Percentiles rank a stretch among this genome's conserved stretches.
Evolutionary conservation across 2,888 invertebrate species (phyloP).

Genomic region (Lasioglossum morio): DNA sequence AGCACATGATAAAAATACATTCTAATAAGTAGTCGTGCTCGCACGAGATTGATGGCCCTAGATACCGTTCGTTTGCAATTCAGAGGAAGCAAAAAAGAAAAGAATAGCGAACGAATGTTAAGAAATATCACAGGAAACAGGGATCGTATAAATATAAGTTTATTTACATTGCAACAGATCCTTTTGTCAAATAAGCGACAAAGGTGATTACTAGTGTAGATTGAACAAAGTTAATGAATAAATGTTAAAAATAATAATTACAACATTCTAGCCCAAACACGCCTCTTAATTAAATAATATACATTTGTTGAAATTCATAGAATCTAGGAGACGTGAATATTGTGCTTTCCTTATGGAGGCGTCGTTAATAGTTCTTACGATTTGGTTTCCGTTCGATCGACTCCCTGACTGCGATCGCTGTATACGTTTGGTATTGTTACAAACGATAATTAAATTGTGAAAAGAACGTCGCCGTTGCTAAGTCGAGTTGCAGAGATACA

Average conservation of each 20-base stretch:
- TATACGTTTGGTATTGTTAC: slow-evolving; percentile 62
- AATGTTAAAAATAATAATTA: slow-evolving; percentile 82
- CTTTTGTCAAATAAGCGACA: slow-evolving; percentile 79
- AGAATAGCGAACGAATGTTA: not conserved
- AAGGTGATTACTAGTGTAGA: slow-evolving; percentile 80
- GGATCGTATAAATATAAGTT: slow-evolving; percentile 84
- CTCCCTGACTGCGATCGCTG: slow-evolving; percentile 54
- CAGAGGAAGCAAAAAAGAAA: not conserved
- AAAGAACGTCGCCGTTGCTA: slow-evolving; percentile 62
- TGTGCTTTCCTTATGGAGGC: slow-evolving; percentile 64
- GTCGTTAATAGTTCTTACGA: slow-evolving; percentile 58
- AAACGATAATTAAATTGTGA: slow-evolving; percentile 67
- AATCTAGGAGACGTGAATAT: slow-evolving; percentile 64
- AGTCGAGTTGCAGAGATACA: slow-evolving; percentile 61
- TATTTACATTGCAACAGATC: slow-evolving; percentile 84
- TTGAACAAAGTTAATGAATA: slow-evolving; percentile 77
- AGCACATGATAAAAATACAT: slow-evolving; percentile 60
- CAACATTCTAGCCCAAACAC: slow-evolving; percentile 78
- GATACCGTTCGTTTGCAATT: slow-evolving; percentile 7
- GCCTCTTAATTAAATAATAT: slow-evolving; percentile 73
- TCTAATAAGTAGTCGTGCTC: slow-evolving; percentile 28
- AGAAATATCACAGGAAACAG: slow-evolving; percentile 8
- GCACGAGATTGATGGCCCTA: slow-evolving; percentile 5
- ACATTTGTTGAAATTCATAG: slow-evolving; percentile 66
- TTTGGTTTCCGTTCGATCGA: slow-evolving; percentile 56